Percentiles rank a stretch among this genome's conserved stretches.
Conservation (phyloP, 2,888 invertebrate species). For the Neelides folsomi region DNA sequence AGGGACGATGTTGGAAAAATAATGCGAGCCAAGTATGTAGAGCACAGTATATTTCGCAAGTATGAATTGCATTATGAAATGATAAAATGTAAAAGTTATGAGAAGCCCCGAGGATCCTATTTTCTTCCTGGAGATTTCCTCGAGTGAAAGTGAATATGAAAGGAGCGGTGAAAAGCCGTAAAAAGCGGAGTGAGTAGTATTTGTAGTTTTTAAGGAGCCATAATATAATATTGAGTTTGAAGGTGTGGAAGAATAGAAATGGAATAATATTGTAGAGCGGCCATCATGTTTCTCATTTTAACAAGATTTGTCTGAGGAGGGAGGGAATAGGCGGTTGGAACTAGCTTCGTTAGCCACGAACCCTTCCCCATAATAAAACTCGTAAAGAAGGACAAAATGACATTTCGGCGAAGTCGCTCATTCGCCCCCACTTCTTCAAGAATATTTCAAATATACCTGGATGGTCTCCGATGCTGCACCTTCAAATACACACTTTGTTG, state of each 20-base stretch:
- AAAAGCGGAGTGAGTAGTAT: conserved; percentile 2
- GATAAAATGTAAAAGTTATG: too few relatives aligned
- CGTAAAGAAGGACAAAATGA: conserved; percentile 16
- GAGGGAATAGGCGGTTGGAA: conserved; percentile 9
- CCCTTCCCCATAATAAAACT: conserved; percentile 17
- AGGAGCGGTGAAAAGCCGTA: not conserved
- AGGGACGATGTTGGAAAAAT: too few relatives aligned
- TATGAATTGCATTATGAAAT: too few relatives aligned
- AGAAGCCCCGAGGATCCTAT: too few relatives aligned
- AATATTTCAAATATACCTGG: too few relatives aligned
- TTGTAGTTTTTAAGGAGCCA: not conserved
- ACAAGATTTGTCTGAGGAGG: conserved; percentile 10
- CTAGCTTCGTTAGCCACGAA: conserved; percentile 17
- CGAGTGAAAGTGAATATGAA: conserved; percentile 9
- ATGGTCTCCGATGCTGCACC: too few relatives aligned
- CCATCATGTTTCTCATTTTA: conserved; percentile 14
- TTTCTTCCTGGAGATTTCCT: not conserved
- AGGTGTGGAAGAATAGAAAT: conserved; percentile 1
- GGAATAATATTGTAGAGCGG: conserved; percentile 5
- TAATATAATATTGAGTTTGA: not conserved
- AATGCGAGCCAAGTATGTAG: not conserved
- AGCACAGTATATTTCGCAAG: too few relatives aligned
- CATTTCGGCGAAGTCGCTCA: conserved; percentile 15
- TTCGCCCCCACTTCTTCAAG: conserved; percentile 3
- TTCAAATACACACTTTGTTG: not conserved